phyloP scores from a whole-genome alignment of 2,888 invertebrate genomes.

The Halictus quadricinctus region DNA sequence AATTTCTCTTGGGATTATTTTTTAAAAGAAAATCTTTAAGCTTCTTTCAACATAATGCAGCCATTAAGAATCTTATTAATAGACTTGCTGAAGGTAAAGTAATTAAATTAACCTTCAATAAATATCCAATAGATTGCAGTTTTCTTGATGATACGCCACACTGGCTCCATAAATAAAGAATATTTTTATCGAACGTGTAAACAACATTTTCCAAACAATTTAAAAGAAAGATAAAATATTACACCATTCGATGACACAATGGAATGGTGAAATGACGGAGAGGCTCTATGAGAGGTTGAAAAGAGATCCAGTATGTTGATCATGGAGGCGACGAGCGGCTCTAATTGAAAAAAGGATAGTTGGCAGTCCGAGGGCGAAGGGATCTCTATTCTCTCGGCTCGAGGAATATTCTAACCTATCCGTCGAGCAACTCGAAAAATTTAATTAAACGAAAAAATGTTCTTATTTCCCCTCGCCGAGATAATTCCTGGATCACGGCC shows the following conservation, averaged over 20 bases:
- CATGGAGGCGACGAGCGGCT: not conserved
- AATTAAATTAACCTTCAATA: not conserved
- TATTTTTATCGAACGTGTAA: not conserved
- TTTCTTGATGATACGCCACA: not conserved
- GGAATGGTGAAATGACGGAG: not conserved
- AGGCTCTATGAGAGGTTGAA: not conserved
- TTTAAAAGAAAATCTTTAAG: not conserved
- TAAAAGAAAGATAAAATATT: not conserved
- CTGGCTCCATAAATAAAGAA: not conserved
- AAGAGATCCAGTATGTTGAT: not conserved
- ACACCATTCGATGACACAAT: not conserved
- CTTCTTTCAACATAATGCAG: not conserved
- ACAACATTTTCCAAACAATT: not conserved
- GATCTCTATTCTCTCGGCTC: constrained; percentile 8
- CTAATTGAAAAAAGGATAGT: constrained; percentile 3
- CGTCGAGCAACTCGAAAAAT: constrained; percentile 5
- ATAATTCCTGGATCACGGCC: constrained; percentile 12
- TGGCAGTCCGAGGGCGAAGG: not conserved
- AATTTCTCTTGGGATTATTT: not conserved
- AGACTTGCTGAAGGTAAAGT: not conserved
- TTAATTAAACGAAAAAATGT: constrained; percentile 44
- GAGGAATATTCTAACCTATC: constrained; percentile 28
- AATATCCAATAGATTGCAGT: not conserved
- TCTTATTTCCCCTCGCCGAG: constrained; percentile 6
- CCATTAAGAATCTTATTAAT: not conserved